A percentile compares a stretch with the other conserved stretches of the same genome.
phyloP scores from a whole-genome alignment of 2,888 invertebrate genomes.

The Camponotus fellah region DNA sequence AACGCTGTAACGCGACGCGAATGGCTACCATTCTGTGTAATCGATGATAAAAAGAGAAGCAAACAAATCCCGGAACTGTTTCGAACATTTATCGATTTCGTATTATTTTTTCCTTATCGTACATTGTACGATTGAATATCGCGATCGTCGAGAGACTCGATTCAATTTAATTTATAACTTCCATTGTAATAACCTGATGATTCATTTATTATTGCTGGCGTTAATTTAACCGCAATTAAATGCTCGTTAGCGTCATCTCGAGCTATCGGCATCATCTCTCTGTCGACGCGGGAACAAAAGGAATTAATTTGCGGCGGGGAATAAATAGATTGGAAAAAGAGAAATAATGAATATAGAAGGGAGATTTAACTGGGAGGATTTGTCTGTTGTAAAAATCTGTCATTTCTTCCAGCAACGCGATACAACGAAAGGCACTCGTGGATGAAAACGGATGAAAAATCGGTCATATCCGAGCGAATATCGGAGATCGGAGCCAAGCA shows the following conservation, averaged over 20 bases:
- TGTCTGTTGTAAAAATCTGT: background rate
- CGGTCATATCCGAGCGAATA: background rate
- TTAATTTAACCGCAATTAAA: constrained; percentile 46
- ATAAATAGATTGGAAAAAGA: constrained; percentile 31
- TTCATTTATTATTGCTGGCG: background rate
- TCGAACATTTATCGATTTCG: constrained; percentile 36
- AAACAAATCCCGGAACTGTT: background rate
- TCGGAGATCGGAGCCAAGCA: constrained; percentile 5
- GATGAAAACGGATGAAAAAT: background rate
- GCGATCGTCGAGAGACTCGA: background rate
- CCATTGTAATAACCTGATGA: constrained; percentile 28
- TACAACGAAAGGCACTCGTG: background rate
- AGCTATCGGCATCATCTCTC: constrained; percentile 15
- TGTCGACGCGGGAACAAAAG: constrained; percentile 28
- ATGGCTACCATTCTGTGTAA: constrained; percentile 4
- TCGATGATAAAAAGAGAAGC: constrained; percentile 28
- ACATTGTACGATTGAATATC: background rate
- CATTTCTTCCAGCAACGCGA: background rate
- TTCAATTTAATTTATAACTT: constrained; percentile 30
- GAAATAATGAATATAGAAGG: background rate
- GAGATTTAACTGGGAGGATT: constrained; percentile 19
- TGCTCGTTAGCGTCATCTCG: constrained; percentile 30
- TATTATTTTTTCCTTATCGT: background rate
- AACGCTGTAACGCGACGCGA: constrained; percentile 27
- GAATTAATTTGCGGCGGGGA: constrained; percentile 27